A percentile compares a stretch with the other conserved stretches of the same genome.
Evolutionary conservation across 2,113 vertebrate species (phyloP).

Genomic region (Eudyptes chrysolophus): DNA sequence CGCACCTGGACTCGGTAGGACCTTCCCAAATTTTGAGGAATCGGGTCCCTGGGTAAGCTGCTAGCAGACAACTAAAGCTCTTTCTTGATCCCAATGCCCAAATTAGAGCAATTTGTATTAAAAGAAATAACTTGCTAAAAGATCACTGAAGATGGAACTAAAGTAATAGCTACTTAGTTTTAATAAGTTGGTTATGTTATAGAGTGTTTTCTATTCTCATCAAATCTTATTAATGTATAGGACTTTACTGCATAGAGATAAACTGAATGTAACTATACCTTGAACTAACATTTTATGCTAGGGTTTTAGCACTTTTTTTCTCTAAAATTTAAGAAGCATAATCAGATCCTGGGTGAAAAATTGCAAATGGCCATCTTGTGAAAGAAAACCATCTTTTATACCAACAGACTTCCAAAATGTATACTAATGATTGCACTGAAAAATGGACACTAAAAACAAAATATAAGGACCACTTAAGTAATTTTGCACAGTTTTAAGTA

Average conservation of each 20-base stretch:
- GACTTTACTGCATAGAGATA: background rate
- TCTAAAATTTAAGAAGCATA: background rate
- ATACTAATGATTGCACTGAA: background rate
- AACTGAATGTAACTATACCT: background rate
- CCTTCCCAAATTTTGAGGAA: background rate
- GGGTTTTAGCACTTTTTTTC: background rate
- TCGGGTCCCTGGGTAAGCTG: background rate
- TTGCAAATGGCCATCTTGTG: background rate
- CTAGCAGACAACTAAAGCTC: background rate
- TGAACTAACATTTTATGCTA: background rate
- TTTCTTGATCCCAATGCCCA: background rate
- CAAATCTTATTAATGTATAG: background rate
- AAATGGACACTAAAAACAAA: background rate
- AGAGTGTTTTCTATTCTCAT: background rate
- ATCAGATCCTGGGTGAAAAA: background rate
- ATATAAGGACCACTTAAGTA: rapidly evolving
- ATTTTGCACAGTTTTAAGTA: background rate
- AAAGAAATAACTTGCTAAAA: background rate
- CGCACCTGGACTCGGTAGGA: rapidly evolving
- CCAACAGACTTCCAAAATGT: background rate
- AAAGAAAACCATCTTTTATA: background rate
- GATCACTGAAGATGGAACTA: background rate
- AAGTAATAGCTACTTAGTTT: background rate
- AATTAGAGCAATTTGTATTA: background rate
- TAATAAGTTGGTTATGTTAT: background rate